phyloP scores from a whole-genome alignment of 2,888 invertebrate genomes.

The Lepas anatifera region DNA sequence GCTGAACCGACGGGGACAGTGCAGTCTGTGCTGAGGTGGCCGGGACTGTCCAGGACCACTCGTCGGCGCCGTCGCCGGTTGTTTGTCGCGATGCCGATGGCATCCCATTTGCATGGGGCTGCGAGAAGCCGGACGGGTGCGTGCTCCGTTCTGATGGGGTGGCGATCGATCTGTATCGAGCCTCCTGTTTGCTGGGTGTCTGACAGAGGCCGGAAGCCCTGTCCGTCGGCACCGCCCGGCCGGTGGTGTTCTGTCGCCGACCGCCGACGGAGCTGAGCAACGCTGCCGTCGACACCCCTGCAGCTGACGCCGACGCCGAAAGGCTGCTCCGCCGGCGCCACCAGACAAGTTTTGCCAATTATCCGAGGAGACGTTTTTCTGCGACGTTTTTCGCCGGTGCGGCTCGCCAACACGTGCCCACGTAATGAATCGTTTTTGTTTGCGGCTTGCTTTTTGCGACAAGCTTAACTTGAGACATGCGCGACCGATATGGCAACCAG shows the following conservation, averaged over 20 bases:
- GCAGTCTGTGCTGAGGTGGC: no score
- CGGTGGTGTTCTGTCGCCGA: neutral
- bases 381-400: neutral
- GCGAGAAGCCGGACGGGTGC: neutral
- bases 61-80: no score
- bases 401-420: neutral
- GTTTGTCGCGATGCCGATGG: neutral
- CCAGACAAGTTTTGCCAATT: constrained; percentile 2
- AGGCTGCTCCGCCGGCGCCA: no score
- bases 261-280: neutral
- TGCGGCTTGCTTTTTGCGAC: neutral
- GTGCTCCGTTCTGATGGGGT: neutral
- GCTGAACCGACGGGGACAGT: no score
- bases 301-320: no score
- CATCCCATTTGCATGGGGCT: neutral
- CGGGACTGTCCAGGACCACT: no score
- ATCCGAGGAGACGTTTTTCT: neutral
- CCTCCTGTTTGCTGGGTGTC: neutral
- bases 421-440: neutral
- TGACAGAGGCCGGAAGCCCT: neutral
- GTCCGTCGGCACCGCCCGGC: neutral
- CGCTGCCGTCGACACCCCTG: neutral
- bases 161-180: neutral
- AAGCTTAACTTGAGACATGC: neutral
- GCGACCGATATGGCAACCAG: neutral